A percentile compares a stretch with the other conserved stretches of the same genome.
Conservation (phyloP, 2,113 vertebrate species). For the Phylloscopus whistleri region DNA sequence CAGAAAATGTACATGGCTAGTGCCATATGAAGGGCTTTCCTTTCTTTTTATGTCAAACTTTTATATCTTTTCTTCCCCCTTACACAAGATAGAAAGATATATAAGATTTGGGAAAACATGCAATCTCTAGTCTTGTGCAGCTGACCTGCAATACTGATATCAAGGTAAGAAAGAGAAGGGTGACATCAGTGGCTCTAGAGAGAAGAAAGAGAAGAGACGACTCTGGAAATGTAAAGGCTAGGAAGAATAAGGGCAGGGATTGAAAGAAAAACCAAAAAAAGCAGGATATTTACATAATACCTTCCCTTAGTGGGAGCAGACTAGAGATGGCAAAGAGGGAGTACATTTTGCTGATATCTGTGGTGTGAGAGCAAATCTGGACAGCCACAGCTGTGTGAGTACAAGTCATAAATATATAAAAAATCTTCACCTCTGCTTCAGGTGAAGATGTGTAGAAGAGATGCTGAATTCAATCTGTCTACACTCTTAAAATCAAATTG, state of each 20-base stretch:
- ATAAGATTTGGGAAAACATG: background rate
- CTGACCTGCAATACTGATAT: background rate
- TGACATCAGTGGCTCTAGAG: background rate
- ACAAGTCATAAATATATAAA: background rate
- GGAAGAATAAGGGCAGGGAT: background rate
- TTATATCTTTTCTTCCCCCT: background rate
- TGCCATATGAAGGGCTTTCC: background rate
- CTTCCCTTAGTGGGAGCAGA: background rate
- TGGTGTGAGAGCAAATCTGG: background rate
- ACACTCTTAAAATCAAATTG: background rate
- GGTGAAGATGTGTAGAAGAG: background rate
- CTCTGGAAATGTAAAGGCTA: background rate
- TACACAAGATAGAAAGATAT: background rate
- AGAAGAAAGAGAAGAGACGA: background rate
- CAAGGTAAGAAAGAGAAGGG: background rate
- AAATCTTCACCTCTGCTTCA: background rate
- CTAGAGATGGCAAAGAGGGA: background rate
- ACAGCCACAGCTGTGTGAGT: background rate
- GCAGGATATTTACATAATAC: background rate
- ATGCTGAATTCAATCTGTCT: background rate
- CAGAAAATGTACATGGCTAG: background rate
- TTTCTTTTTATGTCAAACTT: background rate
- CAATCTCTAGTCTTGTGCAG: background rate
- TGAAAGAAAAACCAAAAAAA: rapidly evolving
- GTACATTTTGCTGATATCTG: background rate